phyloP scores from a whole-genome alignment of 2,888 invertebrate genomes.

The Nemotelus nigrinus region DNA sequence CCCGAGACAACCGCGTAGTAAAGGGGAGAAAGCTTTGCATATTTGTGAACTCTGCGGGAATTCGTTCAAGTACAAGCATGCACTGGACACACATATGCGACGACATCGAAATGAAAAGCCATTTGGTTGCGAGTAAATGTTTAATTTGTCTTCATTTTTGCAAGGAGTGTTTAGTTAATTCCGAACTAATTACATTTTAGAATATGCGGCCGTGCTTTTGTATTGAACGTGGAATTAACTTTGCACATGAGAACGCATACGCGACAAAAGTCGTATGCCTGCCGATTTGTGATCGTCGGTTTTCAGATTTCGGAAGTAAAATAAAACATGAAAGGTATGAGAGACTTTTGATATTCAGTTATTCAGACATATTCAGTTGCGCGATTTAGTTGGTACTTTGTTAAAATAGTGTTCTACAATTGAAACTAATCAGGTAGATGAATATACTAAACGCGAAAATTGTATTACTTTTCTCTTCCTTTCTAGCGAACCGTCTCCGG shows the following conservation, averaged over 20 bases:
- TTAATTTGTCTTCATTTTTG: too few relatives aligned
- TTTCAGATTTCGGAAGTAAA: constrained; percentile 64
- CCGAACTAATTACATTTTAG: constrained; percentile 55
- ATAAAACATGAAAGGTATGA: constrained; percentile 63
- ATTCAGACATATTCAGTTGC: too few relatives aligned
- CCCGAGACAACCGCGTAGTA: background rate
- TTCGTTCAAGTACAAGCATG: constrained; percentile 63
- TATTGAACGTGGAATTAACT: constrained; percentile 62
- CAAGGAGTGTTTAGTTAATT: too few relatives aligned
- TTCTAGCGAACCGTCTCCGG: too few relatives aligned
- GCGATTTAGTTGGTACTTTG: too few relatives aligned
- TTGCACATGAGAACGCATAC: constrained; percentile 65
- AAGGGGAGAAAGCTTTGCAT: constrained; percentile 56
- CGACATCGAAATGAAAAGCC: constrained; percentile 63
- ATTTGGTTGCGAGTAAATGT: constrained; percentile 63
- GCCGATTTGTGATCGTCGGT: constrained; percentile 62
- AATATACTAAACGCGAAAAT: too few relatives aligned
- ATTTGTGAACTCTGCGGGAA: constrained; percentile 64
- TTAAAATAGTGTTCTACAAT: too few relatives aligned
- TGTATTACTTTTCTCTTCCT: too few relatives aligned
- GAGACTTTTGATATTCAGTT: too few relatives aligned
- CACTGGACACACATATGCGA: constrained; percentile 63
- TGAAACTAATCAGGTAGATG: too few relatives aligned
- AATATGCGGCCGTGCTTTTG: constrained; percentile 62
- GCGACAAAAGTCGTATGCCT: constrained; percentile 63